Evolutionary conservation across 2,113 vertebrate species (phyloP).

Genomic region (Caracal caracal): DNA sequence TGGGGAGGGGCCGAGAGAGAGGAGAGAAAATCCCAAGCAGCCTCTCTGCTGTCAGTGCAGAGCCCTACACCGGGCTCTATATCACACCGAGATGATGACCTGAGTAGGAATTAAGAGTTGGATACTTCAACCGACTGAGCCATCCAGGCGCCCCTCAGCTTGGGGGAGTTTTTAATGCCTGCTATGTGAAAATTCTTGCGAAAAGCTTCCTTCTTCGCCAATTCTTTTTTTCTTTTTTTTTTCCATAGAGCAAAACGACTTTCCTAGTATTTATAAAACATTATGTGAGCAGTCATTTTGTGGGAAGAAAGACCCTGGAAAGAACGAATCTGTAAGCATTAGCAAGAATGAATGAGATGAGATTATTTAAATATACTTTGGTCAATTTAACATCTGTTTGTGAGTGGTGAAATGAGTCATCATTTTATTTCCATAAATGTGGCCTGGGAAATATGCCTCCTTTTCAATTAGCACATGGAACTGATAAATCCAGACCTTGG

Average conservation of each 20-base stretch:
- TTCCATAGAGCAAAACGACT: slow-evolving; percentile 58
- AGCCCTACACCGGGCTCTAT: background rate
- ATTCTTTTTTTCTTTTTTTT: background rate
- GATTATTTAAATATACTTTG: slow-evolving; percentile 61
- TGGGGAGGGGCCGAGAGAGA: background rate
- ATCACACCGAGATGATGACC: background rate
- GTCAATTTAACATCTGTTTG: slow-evolving; percentile 57
- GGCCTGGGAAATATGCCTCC: slow-evolving; percentile 24
- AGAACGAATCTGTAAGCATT: slow-evolving; percentile 39
- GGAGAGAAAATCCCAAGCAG: background rate
- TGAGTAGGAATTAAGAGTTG: background rate
- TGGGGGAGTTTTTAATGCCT: slow-evolving; percentile 11
- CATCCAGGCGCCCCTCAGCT: background rate
- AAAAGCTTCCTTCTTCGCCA: slow-evolving; percentile 45
- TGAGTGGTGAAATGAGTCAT: slow-evolving; percentile 16
- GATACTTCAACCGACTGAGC: background rate
- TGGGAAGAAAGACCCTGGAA: background rate
- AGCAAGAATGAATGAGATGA: slow-evolving; percentile 56
- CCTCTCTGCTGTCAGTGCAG: background rate
- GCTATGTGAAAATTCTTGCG: slow-evolving; percentile 72
- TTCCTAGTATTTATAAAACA: slow-evolving; percentile 55
- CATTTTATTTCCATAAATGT: background rate
- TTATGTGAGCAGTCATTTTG: background rate
- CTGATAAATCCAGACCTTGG: background rate
- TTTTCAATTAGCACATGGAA: slow-evolving; percentile 67